These are phyloP conservation scores for Cromileptes altivelis DNA, from an alignment of 2,113 vertebrate species.

Conservation along the genomic window DNA sequence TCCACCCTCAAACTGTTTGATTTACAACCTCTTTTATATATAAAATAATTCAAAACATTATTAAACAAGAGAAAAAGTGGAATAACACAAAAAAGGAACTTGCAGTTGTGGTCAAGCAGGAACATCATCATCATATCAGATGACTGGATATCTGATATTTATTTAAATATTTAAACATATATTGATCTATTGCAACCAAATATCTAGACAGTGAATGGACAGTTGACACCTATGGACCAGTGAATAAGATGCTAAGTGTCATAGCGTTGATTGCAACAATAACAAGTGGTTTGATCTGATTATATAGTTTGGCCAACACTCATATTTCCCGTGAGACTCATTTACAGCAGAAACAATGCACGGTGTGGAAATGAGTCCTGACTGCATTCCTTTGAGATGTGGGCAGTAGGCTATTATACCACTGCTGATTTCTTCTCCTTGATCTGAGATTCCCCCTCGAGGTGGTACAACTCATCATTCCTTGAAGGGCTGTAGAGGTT, in stretches of 20 bases:
- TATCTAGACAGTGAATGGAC: conserved; percentile 15
- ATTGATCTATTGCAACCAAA: conserved; percentile 25
- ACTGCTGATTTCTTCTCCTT: background rate
- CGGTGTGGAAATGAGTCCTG: conserved; percentile 10
- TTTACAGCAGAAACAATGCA: conserved; percentile 25
- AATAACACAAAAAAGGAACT: background rate
- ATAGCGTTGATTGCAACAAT: conserved; percentile 43
- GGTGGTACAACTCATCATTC: background rate
- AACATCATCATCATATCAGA: conserved; percentile 30
- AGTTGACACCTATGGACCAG: conserved; percentile 33
- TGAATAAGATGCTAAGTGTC: conserved; percentile 13
- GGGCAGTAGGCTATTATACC: background rate
- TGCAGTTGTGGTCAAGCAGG: conserved; percentile 17
- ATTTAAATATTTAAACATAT: conserved; percentile 58
- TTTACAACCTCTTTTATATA: background rate
- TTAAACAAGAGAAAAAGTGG: background rate
- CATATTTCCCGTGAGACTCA: conserved; percentile 28
- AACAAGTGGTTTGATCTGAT: conserved; percentile 14
- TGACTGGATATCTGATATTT: conserved; percentile 49
- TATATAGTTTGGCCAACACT: conserved; percentile 31
- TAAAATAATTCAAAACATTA: background rate
- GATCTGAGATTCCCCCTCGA: background rate
- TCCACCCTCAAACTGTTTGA: background rate
- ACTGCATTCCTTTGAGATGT: conserved; percentile 11
- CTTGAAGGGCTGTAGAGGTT: background rate